Evolutionary conservation across 2,113 vertebrate species (phyloP).

Genomic region (Hemicordylus capensis): DNA sequence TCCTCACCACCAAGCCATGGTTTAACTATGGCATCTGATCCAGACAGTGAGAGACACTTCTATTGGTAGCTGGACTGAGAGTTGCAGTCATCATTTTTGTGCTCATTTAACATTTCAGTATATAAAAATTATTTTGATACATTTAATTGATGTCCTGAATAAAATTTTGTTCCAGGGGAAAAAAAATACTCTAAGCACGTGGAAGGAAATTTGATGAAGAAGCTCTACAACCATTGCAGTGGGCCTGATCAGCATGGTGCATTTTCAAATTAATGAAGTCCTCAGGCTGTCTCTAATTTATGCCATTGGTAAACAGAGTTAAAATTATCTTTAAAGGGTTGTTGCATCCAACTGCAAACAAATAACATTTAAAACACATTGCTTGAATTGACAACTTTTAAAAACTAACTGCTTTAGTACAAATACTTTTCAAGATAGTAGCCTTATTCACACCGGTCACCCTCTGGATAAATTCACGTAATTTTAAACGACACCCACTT

Average conservation of each 20-base stretch:
- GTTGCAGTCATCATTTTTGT: neutral
- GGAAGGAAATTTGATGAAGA: neutral
- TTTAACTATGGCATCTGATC: neutral
- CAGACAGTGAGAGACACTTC: neutral
- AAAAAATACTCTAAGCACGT: neutral
- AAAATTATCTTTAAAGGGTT: neutral
- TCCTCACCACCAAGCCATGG: no score
- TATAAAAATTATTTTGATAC: neutral
- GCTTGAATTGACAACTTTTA: neutral
- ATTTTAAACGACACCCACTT: conserved; percentile 33
- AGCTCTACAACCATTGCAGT: neutral
- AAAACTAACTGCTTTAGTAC: neutral
- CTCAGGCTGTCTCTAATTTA: neutral
- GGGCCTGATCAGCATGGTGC: neutral
- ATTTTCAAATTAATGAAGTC: neutral
- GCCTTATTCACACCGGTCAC: neutral
- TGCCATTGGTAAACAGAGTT: neutral
- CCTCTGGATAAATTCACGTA: neutral
- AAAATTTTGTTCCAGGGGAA: neutral
- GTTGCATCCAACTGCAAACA: neutral
- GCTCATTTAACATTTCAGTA: neutral
- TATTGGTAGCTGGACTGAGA: neutral
- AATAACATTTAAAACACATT: neutral
- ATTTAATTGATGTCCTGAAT: neutral
- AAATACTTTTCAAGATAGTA: conserved; percentile 13